Evolutionary conservation across 53 echinoderm and acorn worm species (phyloP).

Genomic region (Holothuria leucospilota): DNA sequence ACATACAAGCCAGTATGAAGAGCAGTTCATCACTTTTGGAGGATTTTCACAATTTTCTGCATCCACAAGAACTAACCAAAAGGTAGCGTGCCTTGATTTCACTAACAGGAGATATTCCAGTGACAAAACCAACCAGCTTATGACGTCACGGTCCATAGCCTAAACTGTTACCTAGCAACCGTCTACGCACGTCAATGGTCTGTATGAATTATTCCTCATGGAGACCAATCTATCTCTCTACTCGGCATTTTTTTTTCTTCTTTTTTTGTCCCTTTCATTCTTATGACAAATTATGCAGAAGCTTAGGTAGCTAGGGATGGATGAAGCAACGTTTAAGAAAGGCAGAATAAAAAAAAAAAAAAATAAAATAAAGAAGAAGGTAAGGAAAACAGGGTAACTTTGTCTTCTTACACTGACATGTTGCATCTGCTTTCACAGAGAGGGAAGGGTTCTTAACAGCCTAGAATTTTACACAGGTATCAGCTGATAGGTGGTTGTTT

Average conservation of each 20-base stretch:
- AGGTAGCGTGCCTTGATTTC: slow-evolving; percentile 35
- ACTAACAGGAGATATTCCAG: slow-evolving; percentile 37
- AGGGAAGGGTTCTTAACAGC: slow-evolving; percentile 10
- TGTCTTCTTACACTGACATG: slow-evolving; percentile 28
- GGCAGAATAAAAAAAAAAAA: slow-evolving; percentile 11
- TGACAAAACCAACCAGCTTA: slow-evolving; percentile 38
- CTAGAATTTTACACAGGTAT: background rate
- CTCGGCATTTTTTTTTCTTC: slow-evolving; percentile 44
- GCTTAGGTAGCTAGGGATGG: slow-evolving; percentile 36
- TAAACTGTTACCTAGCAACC: slow-evolving; percentile 49
- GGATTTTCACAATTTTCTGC: slow-evolving; percentile 42
- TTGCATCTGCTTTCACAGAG: slow-evolving; percentile 16
- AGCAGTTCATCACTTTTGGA: slow-evolving; percentile 31
- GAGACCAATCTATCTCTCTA: slow-evolving; percentile 45
- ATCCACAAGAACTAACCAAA: slow-evolving; percentile 21
- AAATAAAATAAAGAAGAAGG: background rate
- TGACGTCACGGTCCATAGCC: slow-evolving; percentile 51
- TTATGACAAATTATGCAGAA: slow-evolving; percentile 49
- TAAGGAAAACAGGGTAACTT: background rate
- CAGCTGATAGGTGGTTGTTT: slow-evolving; percentile 1
- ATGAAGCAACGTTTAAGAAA: slow-evolving; percentile 43
- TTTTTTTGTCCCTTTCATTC: slow-evolving; percentile 38
- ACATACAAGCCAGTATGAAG: slow-evolving; percentile 26
- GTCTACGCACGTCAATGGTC: slow-evolving; percentile 55
- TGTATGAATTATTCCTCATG: slow-evolving; percentile 60